These are phyloP conservation scores for Drosophila niveifrons DNA, from an alignment of 2,888 invertebrate genomes.

Conservation along the genomic window DNA sequence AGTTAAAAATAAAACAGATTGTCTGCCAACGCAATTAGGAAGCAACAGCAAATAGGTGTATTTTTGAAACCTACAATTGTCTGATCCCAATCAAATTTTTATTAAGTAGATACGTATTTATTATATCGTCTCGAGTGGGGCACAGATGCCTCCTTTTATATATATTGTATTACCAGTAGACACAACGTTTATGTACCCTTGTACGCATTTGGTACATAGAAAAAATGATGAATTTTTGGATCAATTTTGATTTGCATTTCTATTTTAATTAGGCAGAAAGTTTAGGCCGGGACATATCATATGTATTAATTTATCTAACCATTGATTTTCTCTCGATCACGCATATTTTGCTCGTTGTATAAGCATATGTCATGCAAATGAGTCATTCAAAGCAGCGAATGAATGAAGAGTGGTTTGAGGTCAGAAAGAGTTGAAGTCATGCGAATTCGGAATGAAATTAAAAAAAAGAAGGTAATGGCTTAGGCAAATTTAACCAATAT, in stretches of 20 bases:
- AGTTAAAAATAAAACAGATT: too few relatives aligned
- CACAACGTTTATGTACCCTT: too few relatives aligned
- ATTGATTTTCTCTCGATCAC: constrained; percentile 40
- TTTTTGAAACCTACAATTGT: too few relatives aligned
- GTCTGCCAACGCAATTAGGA: too few relatives aligned
- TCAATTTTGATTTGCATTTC: constrained; percentile 47
- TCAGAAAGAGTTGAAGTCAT: constrained; percentile 29
- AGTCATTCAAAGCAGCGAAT: constrained; percentile 52
- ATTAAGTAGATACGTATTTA: too few relatives aligned
- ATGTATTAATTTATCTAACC: constrained; percentile 6
- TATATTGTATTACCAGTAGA: too few relatives aligned
- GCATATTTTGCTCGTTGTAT: constrained; percentile 33
- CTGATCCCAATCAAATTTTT: too few relatives aligned
- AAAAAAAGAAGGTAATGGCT: constrained; percentile 6
- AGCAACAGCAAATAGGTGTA: too few relatives aligned
- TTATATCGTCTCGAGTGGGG: too few relatives aligned
- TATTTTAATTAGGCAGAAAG: constrained; percentile 70
- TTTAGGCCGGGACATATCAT: constrained; percentile 32
- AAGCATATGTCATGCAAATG: constrained; percentile 75
- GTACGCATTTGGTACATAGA: too few relatives aligned
- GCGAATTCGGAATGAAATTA: constrained; percentile 22
- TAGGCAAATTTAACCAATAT: not conserved
- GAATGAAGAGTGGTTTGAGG: constrained; percentile 23
- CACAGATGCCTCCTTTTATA: too few relatives aligned
- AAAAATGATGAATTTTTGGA: too few relatives aligned